Percentiles rank a stretch among this genome's conserved stretches.
Evolutionary conservation across 2,888 invertebrate species (phyloP).

Genomic region (Cheilosia urbana): DNA sequence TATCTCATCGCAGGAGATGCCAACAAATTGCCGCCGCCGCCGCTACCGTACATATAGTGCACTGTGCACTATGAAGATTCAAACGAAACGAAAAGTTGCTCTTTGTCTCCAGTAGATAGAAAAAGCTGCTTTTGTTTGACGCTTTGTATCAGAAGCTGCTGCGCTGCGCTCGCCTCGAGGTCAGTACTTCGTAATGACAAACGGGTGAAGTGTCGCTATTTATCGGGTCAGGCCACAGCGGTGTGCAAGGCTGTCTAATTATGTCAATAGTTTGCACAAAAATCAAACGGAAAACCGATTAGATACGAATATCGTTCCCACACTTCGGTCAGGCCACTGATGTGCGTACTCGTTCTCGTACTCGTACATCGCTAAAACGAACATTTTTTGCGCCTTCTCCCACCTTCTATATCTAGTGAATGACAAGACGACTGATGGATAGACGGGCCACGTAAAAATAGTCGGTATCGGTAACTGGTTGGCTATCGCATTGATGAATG

Average conservation of each 20-base stretch:
- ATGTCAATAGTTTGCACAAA: constrained; percentile 19
- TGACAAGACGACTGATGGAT: constrained; percentile 49
- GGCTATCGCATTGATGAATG: constrained; percentile 33
- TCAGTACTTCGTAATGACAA: constrained; percentile 61
- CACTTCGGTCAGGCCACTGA: background rate
- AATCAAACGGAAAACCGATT: background rate
- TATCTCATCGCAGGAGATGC: constrained; percentile 50
- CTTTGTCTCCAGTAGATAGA: constrained; percentile 44
- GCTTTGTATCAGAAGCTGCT: constrained; percentile 45
- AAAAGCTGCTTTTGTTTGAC: constrained; percentile 57
- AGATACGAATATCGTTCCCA: constrained; percentile 9
- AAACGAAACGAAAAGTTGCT: constrained; percentile 45
- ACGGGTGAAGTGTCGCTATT: constrained; percentile 61
- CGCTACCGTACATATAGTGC: constrained; percentile 16
- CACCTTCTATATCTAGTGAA: constrained; percentile 4
- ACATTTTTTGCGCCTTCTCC: constrained; percentile 6
- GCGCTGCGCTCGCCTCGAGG: constrained; percentile 46
- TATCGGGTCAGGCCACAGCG: constrained; percentile 17
- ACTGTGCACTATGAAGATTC: constrained; percentile 18
- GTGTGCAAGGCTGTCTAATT: constrained; percentile 43
- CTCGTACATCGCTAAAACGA: background rate
- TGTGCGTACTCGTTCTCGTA: too few relatives aligned
- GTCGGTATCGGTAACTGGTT: constrained; percentile 67
- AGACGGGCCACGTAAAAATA: constrained; percentile 43
- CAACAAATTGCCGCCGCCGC: background rate